Evolutionary conservation across 2,797 vertebrate species (phyloP), one percentile per base, ranked within the genome.

Genomic region (Phylloscopus collybita): DNA sequence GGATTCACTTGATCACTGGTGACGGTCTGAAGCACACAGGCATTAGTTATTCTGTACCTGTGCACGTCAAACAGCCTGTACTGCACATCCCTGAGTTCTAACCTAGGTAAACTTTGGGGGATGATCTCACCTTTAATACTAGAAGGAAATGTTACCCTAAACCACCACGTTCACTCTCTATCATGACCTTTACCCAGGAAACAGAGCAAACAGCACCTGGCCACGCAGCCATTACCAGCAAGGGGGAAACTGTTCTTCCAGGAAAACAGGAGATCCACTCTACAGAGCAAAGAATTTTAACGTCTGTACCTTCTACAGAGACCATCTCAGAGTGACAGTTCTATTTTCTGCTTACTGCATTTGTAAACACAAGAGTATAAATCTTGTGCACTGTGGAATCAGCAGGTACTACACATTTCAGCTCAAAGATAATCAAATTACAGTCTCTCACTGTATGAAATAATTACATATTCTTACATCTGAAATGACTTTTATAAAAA

Each of bases 381-480:
- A 66, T 49, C 30, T 13, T n/a, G n/a, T 9, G 10, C 1, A 1
- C n/a, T 65, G 11, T 40, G 34, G 11, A 54, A 74, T 60, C 15
- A 3, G 36, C 44, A 71, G 40, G 22, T 62, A 66, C 70, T 45
- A 15, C 56, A 34, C 18, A 47, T 36, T 71, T 79, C 76, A 51
- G 69, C n/a, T 66, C 57, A 53, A 78, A 78, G 73, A 78, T 50
- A 88, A 84, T 70, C 89, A 71, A 62, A 62, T 65, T 51, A 38
- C 8, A 61, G 62, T 45, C 16, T 76, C 57, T 21, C 2, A 0
- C 47, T 38, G 16, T 20, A 67, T 29, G 32, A 93, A 79, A 56
- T 60, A 84, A 90, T 38, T 67, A 42, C 15, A 15, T 66, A 36
- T 13, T 74, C 61, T 64, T 61, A 75, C 59, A 80, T 76, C 20